These are phyloP conservation scores for Falco biarmicus DNA, from an alignment of 2,797 vertebrate species.

Conservation along the genomic window DNA sequence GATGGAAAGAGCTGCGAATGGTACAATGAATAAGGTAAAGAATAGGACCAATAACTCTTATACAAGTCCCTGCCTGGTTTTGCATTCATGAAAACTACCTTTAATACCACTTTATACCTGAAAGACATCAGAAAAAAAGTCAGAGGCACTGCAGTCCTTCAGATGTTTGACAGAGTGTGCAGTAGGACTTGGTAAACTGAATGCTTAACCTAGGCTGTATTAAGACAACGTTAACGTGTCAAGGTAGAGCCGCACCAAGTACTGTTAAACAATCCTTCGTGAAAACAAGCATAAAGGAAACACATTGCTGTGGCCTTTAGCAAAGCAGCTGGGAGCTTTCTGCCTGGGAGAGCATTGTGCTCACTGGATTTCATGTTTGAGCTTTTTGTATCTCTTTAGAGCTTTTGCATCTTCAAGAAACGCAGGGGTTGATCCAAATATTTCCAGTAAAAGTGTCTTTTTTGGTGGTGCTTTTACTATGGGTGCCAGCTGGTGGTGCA, in stretches of 20 bases:
- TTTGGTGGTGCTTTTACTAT: neutral
- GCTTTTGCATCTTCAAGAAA: conserved; percentile 23
- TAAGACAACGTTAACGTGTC: neutral
- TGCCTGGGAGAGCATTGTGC: conserved; percentile 10
- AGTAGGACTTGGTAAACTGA: neutral
- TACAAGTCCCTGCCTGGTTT: neutral
- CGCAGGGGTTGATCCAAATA: neutral
- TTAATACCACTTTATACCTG: neutral
- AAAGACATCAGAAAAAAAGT: conserved; percentile 7
- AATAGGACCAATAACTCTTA: neutral
- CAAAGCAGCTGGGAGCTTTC: conserved; percentile 49
- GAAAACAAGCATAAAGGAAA: conserved; percentile 48
- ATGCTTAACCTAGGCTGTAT: neutral
- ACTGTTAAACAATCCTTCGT: conserved; percentile 46
- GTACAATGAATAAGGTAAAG: neutral
- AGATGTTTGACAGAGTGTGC: conserved; percentile 18
- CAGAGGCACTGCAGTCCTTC: conserved; percentile 18
- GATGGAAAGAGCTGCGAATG: neutral
- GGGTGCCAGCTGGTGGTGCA: neutral
- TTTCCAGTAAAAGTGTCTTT: neutral
- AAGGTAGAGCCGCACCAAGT: conserved; percentile 21
- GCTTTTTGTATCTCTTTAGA: neutral
- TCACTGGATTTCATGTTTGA: neutral
- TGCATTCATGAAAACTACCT: neutral
- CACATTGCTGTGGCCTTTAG: conserved; percentile 25